Conservation (phyloP, 2,888 invertebrate genomes). For the Phyllotreta striolata region DNA sequence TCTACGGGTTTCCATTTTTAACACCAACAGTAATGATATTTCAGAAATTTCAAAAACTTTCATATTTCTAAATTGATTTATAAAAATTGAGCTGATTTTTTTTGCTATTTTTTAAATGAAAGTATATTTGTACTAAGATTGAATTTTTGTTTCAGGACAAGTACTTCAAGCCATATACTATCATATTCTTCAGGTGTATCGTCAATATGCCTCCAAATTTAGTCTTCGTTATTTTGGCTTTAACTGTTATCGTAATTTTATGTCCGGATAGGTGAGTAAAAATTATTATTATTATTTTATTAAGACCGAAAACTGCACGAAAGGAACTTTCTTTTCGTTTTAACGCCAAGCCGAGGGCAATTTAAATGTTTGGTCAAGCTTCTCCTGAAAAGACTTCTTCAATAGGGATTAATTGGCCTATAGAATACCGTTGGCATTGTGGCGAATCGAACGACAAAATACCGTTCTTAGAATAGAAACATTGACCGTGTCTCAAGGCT, state of each 20-base stretch:
- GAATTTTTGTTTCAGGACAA: constrained; percentile 41
- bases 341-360: not conserved
- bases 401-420: constrained; percentile 17
- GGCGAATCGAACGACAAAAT: constrained; percentile 19
- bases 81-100: not conserved
- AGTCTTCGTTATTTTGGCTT: constrained; percentile 38
- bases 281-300: constrained; percentile 4
- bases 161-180: constrained; percentile 38
- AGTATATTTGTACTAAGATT: not conserved
- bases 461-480: constrained; percentile 26
- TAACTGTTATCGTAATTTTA: constrained; percentile 38
- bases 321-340: not conserved
- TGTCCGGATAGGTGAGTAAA: constrained; percentile 45
- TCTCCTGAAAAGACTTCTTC: constrained; percentile 5
- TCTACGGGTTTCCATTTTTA: too few relatives aligned
- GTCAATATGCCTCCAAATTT: constrained; percentile 41
- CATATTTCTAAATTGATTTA: too few relatives aligned
- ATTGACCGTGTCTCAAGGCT: constrained; percentile 31
- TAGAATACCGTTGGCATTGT: constrained; percentile 25
- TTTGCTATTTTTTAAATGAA: not conserved
- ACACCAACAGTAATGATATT: too few relatives aligned
- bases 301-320: not conserved
- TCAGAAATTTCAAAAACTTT: too few relatives aligned
- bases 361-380: not conserved
- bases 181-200: constrained; percentile 36